Evolutionary conservation across 2,888 invertebrate species (phyloP), one percentile per base, ranked within the genome.

Genomic region (Lasioglossum zephyrum): DNA sequence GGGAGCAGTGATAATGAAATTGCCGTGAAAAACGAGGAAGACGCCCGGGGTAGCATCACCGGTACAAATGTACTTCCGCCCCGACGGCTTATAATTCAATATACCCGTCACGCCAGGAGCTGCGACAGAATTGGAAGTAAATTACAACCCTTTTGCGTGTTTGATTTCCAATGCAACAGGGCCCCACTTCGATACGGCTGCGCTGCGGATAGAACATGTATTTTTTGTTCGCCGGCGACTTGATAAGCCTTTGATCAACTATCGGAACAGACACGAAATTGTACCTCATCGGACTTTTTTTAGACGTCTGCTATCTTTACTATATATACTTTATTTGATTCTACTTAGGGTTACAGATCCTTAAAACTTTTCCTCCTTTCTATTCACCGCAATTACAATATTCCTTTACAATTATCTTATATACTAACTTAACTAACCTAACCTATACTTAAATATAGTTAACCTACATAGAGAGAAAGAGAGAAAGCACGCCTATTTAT

Each of bases 1-100:
- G 76, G 75, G 84, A 75, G 70, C 74, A n/a, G 73, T 88, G 85
- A 91, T 89, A 89, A 90, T 91, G 89, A 90, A 91, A 90, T 90
- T 91, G 91, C 78, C 79, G 73, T 82, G 82, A 85, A 84, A 90
- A 90, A 86, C 79, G 86, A 76, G 79, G 66, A 79, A 83, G 72
- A 74, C 60, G 47, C 44, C 44, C n/a, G 57, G 63, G 22, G 39
- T 69, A n/a, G 26, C 69, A 57, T 78, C 73, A 49, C 81, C 53
- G 57, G 57, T 74, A 87, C 77, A 79, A 82, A 79, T 74, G 74
- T 72, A 79, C 73, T 72, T 82, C 66, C 26, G 18, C 41, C 44
- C 60, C 57, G 78, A 73, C 85, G 57, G 39, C 57, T 81, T 84
- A 73, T 80, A 75, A 77, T 81, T 82, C 73, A 73, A 82, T 82